Evolutionary conservation across 2,888 invertebrate species (phyloP).

Genomic region (Amaurobius ferox): DNA sequence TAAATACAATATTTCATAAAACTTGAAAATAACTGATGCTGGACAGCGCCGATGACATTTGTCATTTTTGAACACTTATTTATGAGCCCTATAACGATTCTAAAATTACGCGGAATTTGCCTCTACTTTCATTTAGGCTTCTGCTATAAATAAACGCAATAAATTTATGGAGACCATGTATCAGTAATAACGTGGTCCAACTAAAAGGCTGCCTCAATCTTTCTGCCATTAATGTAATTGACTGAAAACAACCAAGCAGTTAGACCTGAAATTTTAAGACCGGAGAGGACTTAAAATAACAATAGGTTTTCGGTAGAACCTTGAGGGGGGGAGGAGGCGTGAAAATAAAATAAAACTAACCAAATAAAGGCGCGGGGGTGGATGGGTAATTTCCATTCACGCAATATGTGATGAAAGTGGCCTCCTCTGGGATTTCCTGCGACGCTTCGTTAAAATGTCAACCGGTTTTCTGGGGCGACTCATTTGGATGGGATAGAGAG

Average conservation of each 20-base stretch:
- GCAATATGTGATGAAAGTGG: slow-evolving; percentile 59
- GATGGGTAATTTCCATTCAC: slow-evolving; percentile 51
- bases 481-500: slow-evolving; percentile 33
- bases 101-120: too few relatives aligned
- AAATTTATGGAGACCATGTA: not conserved
- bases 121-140: not conserved
- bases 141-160: slow-evolving; percentile 3
- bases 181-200: not conserved
- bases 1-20: too few relatives aligned
- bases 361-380: not conserved
- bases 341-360: slow-evolving; percentile 8
- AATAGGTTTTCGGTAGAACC: not conserved
- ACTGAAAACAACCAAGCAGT: slow-evolving; percentile 12
- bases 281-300: slow-evolving; percentile 7
- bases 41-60: too few relatives aligned
- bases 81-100: too few relatives aligned
- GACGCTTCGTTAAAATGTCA: slow-evolving; percentile 70
- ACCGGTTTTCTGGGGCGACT: slow-evolving; percentile 55
- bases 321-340: not conserved
- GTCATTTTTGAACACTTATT: too few relatives aligned
- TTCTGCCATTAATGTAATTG: slow-evolving; percentile 6
- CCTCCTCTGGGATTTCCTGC: slow-evolving; percentile 37
- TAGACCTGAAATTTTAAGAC: slow-evolving; percentile 10
- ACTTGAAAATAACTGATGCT: too few relatives aligned
- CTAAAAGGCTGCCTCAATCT: not conserved